These are phyloP conservation scores for Camponotus floridanus DNA, from an alignment of 1,140 invertebrate species.

Conservation along the genomic window DNA sequence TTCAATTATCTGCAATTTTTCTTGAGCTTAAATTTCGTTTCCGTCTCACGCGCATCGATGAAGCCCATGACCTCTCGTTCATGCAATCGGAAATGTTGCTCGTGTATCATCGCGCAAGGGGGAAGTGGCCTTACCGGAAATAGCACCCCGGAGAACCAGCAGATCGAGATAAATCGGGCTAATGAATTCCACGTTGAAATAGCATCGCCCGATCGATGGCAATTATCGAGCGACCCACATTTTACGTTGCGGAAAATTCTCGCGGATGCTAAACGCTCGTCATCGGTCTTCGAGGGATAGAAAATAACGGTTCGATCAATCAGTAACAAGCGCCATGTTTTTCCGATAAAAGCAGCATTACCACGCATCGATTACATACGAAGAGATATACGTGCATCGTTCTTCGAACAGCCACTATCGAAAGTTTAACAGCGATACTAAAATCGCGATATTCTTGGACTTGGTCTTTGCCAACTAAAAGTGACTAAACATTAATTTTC, in stretches of 20 bases:
- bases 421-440: neutral
- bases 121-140: conserved; percentile 70
- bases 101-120: conserved; percentile 48
- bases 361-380: neutral
- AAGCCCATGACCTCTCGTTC: conserved; percentile 9
- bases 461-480: neutral
- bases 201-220: conserved; percentile 71
- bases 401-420: neutral
- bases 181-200: conserved; percentile 78
- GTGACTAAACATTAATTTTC: neutral
- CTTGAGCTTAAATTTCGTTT: neutral
- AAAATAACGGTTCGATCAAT: conserved; percentile 41
- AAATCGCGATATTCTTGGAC: conserved; percentile 22
- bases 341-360: conserved; percentile 29
- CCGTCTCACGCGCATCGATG: neutral
- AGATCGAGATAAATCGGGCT: conserved; percentile 76
- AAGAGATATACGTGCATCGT: neutral
- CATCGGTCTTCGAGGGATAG: conserved; percentile 37
- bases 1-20: neutral
- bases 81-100: conserved; percentile 45
- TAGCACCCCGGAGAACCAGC: conserved; percentile 63
- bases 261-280: conserved; percentile 57
- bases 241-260: conserved; percentile 67
- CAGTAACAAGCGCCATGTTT: conserved; percentile 33
- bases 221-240: conserved; percentile 79